These are phyloP conservation scores for Diplogasteroides magnus DNA, from an alignment of 1,140 invertebrate species.

Conservation along the genomic window DNA sequence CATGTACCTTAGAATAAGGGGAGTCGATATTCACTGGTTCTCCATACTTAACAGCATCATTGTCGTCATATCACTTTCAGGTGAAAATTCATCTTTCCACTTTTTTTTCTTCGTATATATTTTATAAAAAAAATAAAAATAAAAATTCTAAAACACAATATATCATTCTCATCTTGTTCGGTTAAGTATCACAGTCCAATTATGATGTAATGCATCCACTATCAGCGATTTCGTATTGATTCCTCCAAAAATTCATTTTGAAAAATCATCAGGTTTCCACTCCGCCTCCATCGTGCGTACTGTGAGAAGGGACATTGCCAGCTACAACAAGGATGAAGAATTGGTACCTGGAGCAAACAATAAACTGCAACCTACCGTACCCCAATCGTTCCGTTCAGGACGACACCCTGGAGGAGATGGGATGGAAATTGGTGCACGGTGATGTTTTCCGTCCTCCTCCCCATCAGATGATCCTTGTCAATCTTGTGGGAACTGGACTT, in stretches of 20 bases:
- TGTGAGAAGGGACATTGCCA: slow-evolving; percentile 83
- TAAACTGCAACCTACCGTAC: too few relatives aligned
- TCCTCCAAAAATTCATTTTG: too few relatives aligned
- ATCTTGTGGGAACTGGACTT: slow-evolving; percentile 87
- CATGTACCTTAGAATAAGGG: slow-evolving; percentile 87
- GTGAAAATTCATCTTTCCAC: slow-evolving; percentile 59
- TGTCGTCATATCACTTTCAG: slow-evolving; percentile 90
- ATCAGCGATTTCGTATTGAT: too few relatives aligned
- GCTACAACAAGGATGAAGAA: slow-evolving; percentile 61
- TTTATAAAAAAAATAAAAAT: too few relatives aligned
- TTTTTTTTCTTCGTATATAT: background rate
- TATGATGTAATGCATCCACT: too few relatives aligned
- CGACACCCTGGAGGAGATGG: slow-evolving; percentile 89
- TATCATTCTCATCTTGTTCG: too few relatives aligned
- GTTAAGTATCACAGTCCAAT: too few relatives aligned
- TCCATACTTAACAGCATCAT: slow-evolving; percentile 97
- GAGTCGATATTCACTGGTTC: slow-evolving; percentile 99
- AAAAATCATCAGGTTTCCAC: slow-evolving; percentile 81
- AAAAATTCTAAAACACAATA: too few relatives aligned
- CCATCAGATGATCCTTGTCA: slow-evolving; percentile 79
- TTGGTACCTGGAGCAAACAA: slow-evolving; percentile 51
- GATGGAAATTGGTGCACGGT: slow-evolving; percentile 95
- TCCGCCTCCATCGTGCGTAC: slow-evolving; percentile 97
- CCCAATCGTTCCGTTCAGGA: too few relatives aligned
- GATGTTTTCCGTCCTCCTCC: slow-evolving; percentile 76